Conservation (phyloP, 2,888 invertebrate species). For the Sipha maydis region DNA sequence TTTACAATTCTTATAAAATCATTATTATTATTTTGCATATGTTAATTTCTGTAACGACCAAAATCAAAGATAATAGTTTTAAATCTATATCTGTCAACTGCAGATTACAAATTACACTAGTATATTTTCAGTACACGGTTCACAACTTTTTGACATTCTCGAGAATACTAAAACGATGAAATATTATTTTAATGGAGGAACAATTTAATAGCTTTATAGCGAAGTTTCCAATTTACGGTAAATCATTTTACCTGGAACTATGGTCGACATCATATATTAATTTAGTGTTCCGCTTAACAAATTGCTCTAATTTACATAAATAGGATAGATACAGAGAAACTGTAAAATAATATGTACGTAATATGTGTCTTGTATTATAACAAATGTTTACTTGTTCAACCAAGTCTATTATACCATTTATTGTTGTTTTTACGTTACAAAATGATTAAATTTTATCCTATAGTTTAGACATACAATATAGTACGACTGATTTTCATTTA, state of each 20-base stretch:
- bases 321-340: background rate
- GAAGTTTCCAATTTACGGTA: slow-evolving; percentile 31
- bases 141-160: background rate
- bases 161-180: background rate
- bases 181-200: slow-evolving; percentile 7
- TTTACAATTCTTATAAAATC: background rate
- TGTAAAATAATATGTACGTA: background rate
- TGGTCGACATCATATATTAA: slow-evolving; percentile 1
- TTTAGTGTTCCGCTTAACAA: slow-evolving; percentile 25
- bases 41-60: background rate
- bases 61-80: background rate
- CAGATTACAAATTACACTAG: background rate
- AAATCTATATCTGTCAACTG: background rate
- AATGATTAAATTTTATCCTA: background rate
- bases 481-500: background rate
- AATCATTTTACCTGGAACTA: slow-evolving; percentile 31
- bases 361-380: too few relatives aligned
- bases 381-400: background rate
- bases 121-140: background rate
- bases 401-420: background rate
- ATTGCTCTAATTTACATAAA: slow-evolving; percentile 47
- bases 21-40: background rate
- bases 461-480: background rate
- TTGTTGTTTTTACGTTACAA: background rate
- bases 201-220: background rate